Conservation (phyloP, 2,113 vertebrate genomes). For the Lynx canadensis region DNA sequence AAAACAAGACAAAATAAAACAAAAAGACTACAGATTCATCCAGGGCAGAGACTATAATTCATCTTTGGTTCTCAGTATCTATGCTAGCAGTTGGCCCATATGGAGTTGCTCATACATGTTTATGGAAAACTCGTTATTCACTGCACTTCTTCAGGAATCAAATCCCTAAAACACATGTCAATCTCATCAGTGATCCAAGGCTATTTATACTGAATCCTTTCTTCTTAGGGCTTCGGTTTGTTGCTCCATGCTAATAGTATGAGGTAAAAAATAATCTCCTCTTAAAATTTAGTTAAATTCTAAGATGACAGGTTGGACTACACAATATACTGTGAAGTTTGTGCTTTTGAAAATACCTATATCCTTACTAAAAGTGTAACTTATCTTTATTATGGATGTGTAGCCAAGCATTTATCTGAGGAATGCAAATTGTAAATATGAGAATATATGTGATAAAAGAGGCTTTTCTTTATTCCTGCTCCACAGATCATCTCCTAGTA, state of each 20-base stretch:
- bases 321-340: constrained; percentile 28
- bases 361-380: not conserved
- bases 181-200: not conserved
- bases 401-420: not conserved
- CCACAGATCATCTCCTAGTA: too few relatives aligned
- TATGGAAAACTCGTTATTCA: not conserved
- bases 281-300: constrained; percentile 59
- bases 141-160: not conserved
- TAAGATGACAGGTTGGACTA: constrained; percentile 61
- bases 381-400: not conserved
- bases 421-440: not conserved
- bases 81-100: not conserved
- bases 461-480: not conserved
- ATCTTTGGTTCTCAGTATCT: not conserved
- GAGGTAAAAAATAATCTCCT: constrained; percentile 1
- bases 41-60: not conserved
- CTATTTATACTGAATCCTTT: not conserved
- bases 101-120: not conserved
- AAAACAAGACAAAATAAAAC: not conserved
- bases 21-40: not conserved
- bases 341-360: constrained; percentile 47
- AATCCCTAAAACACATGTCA: not conserved
- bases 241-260: not conserved
- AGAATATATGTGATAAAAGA: not conserved
- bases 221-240: not conserved